Base-by-base conservation (phyloP, 2,797 vertebrate genomes). In the Cottoperca gobio region DNA sequence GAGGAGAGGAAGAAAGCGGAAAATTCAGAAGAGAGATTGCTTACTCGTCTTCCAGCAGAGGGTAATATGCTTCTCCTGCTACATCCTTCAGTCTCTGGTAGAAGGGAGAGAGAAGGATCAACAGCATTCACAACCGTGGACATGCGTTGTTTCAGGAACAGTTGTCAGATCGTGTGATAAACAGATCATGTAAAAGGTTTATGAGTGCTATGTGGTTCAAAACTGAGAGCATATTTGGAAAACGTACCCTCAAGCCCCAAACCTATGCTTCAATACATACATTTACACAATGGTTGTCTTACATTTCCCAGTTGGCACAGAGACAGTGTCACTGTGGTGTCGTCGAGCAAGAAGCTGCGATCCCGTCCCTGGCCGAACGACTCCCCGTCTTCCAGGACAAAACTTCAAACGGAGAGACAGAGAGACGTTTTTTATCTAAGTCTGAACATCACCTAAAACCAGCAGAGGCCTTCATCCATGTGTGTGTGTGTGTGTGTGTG, bases 41-140 rank as follows among this genome's bases (percentile, higher is more conserved):
- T 96, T 94, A 99, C 98, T 99, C 97, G 63, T 99, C 97, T 93
- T 98, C 98, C 85, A 99, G 95, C 54, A 99, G 89, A 5, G 98
- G 98, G 86, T 97, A 99, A 95, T 97, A 99, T 11, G 96, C 96
- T 94, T 99, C 97, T 79, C 98, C 98, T 49, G 96, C 94, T 49
- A 99, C 98, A 90, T 99, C 98, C 89, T 98, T 99, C 89, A 99
- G 92, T 83, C 98, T 96, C 98, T 99, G 89, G 89, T 48, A 82
- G 88, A 89, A 71, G 66, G 16, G 13, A 45, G 9, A 69, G 5
- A 72, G 46, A 46, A 49, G 4, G n/a, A 50, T 37, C 19, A 72
- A 31, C 40, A 24, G 6, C 2, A 1, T 33, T 40, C 23, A 50
- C 26, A 59, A 40, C 7, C 2, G n/a, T 10, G n/a, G 8, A 31